These are phyloP conservation scores for Panagrolaimus sp. DNA, from an alignment of 1,140 invertebrate genomes.

Conservation along the genomic window DNA sequence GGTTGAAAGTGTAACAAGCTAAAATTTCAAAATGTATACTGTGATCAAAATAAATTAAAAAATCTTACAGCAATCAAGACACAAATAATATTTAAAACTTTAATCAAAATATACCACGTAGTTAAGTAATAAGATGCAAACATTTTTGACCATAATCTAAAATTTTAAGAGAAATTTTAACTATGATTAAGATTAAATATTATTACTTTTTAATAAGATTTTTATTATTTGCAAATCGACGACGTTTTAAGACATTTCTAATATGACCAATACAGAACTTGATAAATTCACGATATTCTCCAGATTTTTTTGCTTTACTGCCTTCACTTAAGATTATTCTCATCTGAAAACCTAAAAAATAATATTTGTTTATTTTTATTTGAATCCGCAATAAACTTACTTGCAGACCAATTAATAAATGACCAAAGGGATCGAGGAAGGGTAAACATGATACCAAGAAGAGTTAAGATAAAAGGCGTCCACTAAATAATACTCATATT, in stretches of 20 bases:
- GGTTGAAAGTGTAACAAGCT: not conserved
- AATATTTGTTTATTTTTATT: not conserved
- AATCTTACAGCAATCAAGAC: not conserved
- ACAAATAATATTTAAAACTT: not conserved
- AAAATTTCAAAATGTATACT: not conserved
- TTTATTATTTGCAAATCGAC: not conserved
- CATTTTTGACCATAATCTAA: not conserved
- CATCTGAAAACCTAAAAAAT: slow-evolving; percentile 25
- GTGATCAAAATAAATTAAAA: not conserved
- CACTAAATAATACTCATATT: not conserved
- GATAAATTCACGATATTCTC: slow-evolving; percentile 16
- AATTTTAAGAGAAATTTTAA: no score
- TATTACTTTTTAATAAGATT: not conserved
- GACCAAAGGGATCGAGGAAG: not conserved
- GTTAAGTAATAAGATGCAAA: not conserved
- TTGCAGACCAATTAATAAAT: not conserved
- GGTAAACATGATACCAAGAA: not conserved
- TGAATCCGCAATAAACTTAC: not conserved
- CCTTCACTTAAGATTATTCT: slow-evolving; percentile 14
- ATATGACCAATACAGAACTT: no score
- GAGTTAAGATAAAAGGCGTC: not conserved
- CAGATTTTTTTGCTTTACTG: slow-evolving; percentile 30
- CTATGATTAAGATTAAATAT: no score
- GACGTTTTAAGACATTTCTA: no score
- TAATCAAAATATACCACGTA: not conserved